phyloP scores from a whole-genome alignment of 2,113 vertebrate genomes.

The Crotalus horridus region DNA sequence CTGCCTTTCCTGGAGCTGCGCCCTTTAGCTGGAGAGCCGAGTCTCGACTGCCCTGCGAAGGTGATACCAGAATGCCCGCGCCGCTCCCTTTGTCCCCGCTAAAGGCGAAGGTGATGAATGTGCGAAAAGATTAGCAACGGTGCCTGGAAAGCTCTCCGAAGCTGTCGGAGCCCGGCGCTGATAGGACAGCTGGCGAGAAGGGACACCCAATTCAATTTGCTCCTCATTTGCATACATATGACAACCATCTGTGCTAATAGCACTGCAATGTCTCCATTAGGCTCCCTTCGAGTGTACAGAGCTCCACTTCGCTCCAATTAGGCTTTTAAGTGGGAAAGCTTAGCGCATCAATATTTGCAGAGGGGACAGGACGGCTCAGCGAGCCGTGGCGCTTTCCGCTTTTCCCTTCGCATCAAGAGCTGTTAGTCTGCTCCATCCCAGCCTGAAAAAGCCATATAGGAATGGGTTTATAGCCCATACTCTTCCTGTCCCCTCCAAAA shows the following conservation, averaged over 20 bases:
- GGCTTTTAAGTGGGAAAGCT: conserved; percentile 47
- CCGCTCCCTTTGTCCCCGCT: conserved; percentile 65
- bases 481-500: background rate
- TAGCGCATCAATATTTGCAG: conserved; percentile 70
- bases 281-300: conserved; percentile 56
- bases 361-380: conserved; percentile 51
- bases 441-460: background rate
- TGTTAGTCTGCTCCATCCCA: background rate
- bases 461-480: background rate
- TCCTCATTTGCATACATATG: conserved; percentile 99
- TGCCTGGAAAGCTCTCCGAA: background rate
- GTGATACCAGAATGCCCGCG: background rate
- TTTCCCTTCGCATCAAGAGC: background rate
- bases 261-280: conserved; percentile 90
- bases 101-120: conserved; percentile 90
- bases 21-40: conserved; percentile 50
- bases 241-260: conserved; percentile 99
- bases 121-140: conserved; percentile 73
- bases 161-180: conserved; percentile 67
- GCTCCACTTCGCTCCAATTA: conserved; percentile 65
- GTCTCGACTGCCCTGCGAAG: conserved; percentile 48
- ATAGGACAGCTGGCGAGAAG: conserved; percentile 94
- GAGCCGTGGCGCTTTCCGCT: background rate
- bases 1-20: conserved; percentile 48
- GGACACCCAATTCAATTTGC: conserved; percentile 90